Evolutionary conservation across 2,797 vertebrate species (phyloP).

Genomic region (Xiphorhynchus erythropygius): DNA sequence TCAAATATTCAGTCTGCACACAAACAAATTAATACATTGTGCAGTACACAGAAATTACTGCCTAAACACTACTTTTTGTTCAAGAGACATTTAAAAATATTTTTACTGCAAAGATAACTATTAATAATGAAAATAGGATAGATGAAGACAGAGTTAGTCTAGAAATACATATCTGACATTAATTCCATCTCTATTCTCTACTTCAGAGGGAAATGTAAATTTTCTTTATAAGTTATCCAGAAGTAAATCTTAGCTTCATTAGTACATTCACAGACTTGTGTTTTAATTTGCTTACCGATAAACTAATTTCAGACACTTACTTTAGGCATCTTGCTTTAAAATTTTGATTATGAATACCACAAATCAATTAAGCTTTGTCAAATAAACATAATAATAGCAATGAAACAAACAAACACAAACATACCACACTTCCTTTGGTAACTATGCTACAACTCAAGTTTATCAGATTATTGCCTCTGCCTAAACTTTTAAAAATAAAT

Average conservation of each 20-base stretch:
- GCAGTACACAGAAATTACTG: neutral
- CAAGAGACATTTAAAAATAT: neutral
- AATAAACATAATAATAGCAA: neutral
- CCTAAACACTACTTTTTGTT: neutral
- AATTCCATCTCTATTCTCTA: neutral
- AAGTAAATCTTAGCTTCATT: neutral
- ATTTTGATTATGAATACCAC: neutral
- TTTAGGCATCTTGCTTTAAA: neutral
- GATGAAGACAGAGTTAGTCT: neutral
- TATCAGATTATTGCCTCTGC: neutral
- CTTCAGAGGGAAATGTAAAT: neutral
- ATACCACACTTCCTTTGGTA: rapidly evolving
- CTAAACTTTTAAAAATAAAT: neutral
- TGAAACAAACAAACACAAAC: neutral
- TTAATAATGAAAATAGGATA: neutral
- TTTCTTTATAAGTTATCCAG: neutral
- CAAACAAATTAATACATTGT: neutral
- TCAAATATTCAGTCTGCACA: neutral
- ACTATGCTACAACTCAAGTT: neutral
- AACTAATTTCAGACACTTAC: neutral
- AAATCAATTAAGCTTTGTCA: neutral
- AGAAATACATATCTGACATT: neutral
- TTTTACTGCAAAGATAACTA: neutral
- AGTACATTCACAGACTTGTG: neutral
- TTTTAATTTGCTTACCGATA: neutral